Conservation (phyloP, 2,113 vertebrate species). For the Scartelaos histophorus region DNA sequence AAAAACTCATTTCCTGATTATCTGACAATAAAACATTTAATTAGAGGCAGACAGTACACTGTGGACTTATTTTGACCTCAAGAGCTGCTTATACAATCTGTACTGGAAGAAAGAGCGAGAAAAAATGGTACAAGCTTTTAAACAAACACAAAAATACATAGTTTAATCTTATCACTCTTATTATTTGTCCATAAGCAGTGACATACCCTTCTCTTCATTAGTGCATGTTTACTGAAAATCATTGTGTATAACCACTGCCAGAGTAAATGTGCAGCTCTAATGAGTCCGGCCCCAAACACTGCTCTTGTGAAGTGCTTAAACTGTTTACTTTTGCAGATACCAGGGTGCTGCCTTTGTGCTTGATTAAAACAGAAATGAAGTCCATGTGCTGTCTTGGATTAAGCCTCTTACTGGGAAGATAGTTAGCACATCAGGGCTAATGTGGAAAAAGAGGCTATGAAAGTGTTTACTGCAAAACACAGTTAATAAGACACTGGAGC, state of each 20-base stretch:
- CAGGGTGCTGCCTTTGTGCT: constrained; percentile 37
- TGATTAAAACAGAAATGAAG: constrained; percentile 48
- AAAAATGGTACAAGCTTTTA: too few species aligned
- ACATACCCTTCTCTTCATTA: neutral
- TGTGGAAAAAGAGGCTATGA: constrained; percentile 72
- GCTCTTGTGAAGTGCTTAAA: constrained; percentile 44
- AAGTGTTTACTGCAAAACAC: constrained; percentile 48
- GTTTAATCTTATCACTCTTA: neutral
- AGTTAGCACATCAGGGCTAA: constrained; percentile 44
- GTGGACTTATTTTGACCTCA: too few species aligned
- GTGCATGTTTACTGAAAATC: neutral
- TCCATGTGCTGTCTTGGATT: constrained; percentile 1
- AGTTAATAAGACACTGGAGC: constrained; percentile 60
- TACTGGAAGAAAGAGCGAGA: too few species aligned
- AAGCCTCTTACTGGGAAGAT: constrained; percentile 27
- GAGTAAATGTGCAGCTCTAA: constrained; percentile 17
- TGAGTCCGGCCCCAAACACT: constrained; percentile 32
- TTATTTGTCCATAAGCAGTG: neutral
- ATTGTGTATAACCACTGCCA: constrained; percentile 25
- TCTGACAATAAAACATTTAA: too few species aligned
- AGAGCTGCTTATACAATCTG: too few species aligned
- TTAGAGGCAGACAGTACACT: too few species aligned
- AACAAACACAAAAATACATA: too few species aligned
- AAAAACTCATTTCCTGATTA: too few species aligned
- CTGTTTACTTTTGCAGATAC: constrained; percentile 59